Conservation (phyloP, 2,113 vertebrate species). For the Tragelaphus scriptus region DNA sequence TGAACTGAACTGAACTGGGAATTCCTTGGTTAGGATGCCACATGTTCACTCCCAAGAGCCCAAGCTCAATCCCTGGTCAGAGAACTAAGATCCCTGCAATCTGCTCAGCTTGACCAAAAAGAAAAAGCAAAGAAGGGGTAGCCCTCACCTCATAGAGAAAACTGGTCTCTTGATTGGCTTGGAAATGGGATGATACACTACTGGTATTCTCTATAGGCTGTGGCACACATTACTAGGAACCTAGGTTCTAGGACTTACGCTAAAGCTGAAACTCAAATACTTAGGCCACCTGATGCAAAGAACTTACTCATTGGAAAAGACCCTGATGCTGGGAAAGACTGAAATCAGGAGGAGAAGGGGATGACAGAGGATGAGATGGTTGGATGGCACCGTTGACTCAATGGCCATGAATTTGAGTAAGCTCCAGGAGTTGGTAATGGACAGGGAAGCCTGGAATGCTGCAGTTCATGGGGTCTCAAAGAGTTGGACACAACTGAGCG, state of each 20-base stretch:
- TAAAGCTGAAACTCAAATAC: neutral
- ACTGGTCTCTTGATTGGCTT: neutral
- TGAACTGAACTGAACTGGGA: neutral
- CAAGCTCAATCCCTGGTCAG: neutral
- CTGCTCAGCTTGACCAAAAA: neutral
- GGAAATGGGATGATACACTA: neutral
- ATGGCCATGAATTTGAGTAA: neutral
- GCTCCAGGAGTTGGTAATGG: neutral
- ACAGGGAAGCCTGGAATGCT: too few relatives aligned
- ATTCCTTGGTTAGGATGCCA: neutral
- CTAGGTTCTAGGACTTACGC: neutral
- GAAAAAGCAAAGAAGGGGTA: neutral
- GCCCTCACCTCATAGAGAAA: neutral
- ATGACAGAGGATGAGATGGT: neutral
- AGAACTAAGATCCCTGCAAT: neutral
- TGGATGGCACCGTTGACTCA: accelerated
- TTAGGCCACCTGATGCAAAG: neutral
- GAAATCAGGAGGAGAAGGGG: neutral
- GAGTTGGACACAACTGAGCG: neutral
- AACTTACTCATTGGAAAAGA: neutral
- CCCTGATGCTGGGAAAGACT: neutral
- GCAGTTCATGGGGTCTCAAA: too few relatives aligned
- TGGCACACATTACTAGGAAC: neutral
- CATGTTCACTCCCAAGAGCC: neutral
- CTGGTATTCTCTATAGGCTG: neutral